Evolutionary conservation across 2,113 vertebrate species (phyloP), one percentile per base, ranked within the genome.

Genomic region (Mellivora capensis): DNA sequence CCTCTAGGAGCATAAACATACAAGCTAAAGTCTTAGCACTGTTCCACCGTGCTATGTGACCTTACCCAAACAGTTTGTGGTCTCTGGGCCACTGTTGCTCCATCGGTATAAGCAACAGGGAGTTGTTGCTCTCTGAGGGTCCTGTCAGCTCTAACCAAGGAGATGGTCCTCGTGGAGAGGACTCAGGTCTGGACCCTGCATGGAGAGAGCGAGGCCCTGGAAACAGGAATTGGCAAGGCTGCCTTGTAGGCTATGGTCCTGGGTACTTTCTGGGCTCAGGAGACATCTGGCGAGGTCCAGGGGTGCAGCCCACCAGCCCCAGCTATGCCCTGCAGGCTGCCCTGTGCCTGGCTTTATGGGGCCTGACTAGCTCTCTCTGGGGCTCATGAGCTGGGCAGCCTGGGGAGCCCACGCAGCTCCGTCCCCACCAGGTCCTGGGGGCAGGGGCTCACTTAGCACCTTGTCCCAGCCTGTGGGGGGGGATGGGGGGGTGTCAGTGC

Each of bases 351-450:
- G 95, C 52, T 96, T 96, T 89, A 89, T 86, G 95, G 61, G 13
- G 90, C 96, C 97, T 97, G 96, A 62, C 87, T 23, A 1, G 88
- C 71, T 98, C 93, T 97, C 97, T 80, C 17, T 0, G 79, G 96
- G 96, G 64, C 34, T 96, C 83, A 74, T 96, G 96, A 98, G 91
- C 86, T 39, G 0, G 93, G 97, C 96, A 87, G 96, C 18, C 44
- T 54, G 96, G 97, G 61, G 97, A 98, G 95, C 96, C 97, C 97
- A 4, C 2, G 81, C 93, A 76, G 95, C 97, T 98, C 77, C 37
- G 61, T 97, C 96, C 94, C 97, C 97, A 97, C 95, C 83, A 49
- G 87, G 96, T 79, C 91, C 94, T 93, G 77, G 91, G 96, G 95
- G 79, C 97, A 96, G 97, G n/a, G 47, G 12, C 57, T 82, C 47